These are phyloP conservation scores for Rugalucina vietnamica DNA, from an alignment of 2,888 invertebrate species.

Conservation along the genomic window DNA sequence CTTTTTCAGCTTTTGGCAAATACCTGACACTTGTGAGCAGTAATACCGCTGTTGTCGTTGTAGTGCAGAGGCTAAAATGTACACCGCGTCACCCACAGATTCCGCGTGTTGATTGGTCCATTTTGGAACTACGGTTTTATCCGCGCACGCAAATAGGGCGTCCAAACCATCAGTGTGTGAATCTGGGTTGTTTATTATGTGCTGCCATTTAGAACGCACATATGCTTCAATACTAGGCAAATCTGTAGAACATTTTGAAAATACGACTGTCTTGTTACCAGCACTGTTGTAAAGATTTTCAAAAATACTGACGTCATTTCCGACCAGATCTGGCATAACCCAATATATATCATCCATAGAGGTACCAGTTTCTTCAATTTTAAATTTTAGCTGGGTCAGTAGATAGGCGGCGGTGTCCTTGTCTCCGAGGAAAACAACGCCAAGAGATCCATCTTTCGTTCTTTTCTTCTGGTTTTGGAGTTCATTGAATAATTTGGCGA, in stretches of 20 bases:
- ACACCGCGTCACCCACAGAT: slow-evolving; percentile 70
- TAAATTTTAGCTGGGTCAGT: slow-evolving; percentile 41
- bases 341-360: slow-evolving; percentile 61
- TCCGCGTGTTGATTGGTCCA: slow-evolving; percentile 59
- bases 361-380: not conserved
- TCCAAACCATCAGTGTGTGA: slow-evolving; percentile 41
- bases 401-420: slow-evolving; percentile 54
- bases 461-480: slow-evolving; percentile 44
- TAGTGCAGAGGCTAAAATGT: slow-evolving; percentile 69
- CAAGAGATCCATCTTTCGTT: slow-evolving; percentile 57
- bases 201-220: slow-evolving; percentile 48
- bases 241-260: slow-evolving; percentile 51
- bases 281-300: slow-evolving; percentile 18
- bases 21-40: slow-evolving; percentile 18
- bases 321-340: slow-evolving; percentile 72
- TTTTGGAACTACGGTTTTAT: slow-evolving; percentile 18
- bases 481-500: not conserved
- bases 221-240: slow-evolving; percentile 50
- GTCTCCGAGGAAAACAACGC: slow-evolving; percentile 73
- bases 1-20: slow-evolving; percentile 45
- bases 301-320: slow-evolving; percentile 57
- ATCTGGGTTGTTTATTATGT: not conserved
- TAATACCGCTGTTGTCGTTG: slow-evolving; percentile 45
- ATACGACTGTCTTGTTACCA: slow-evolving; percentile 60
- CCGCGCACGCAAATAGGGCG: slow-evolving; percentile 44